phyloP scores from a whole-genome alignment of 2,113 vertebrate species.

The Phainopepla nitens region DNA sequence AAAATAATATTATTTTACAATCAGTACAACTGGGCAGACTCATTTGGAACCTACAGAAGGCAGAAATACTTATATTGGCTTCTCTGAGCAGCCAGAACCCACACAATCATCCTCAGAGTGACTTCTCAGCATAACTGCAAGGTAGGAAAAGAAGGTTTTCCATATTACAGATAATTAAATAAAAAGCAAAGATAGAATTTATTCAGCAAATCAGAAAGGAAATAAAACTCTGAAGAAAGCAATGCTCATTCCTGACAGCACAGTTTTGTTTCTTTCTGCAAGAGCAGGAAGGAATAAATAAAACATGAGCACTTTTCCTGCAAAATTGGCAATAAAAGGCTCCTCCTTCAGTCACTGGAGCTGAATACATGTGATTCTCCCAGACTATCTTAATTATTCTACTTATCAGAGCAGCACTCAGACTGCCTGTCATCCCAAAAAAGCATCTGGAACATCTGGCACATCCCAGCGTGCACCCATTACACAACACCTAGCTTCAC shows the following conservation, averaged over 20 bases:
- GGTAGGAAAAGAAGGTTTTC: not conserved
- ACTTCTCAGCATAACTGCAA: not conserved
- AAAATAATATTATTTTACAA: not conserved
- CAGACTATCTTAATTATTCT: not conserved
- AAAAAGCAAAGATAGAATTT: not conserved
- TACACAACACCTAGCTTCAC: not conserved
- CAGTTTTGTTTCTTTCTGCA: not conserved
- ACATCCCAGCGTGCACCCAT: not conserved
- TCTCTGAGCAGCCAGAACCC: not conserved
- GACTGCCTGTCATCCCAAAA: not conserved
- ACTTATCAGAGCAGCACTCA: not conserved
- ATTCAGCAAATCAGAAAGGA: not conserved
- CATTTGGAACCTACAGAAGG: not conserved
- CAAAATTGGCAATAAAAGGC: not conserved
- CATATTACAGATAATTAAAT: not conserved
- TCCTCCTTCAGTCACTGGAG: not conserved
- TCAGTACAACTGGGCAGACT: not conserved
- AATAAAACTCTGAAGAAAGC: not conserved
- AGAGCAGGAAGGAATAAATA: not conserved
- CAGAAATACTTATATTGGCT: not conserved
- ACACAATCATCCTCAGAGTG: not conserved
- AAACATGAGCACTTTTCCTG: not conserved
- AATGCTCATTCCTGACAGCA: not conserved
- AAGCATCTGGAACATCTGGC: slow-evolving; percentile 24
- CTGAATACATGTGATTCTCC: not conserved